phyloP scores from a whole-genome alignment of 2,113 vertebrate species.

The Callopanchax toddi region DNA sequence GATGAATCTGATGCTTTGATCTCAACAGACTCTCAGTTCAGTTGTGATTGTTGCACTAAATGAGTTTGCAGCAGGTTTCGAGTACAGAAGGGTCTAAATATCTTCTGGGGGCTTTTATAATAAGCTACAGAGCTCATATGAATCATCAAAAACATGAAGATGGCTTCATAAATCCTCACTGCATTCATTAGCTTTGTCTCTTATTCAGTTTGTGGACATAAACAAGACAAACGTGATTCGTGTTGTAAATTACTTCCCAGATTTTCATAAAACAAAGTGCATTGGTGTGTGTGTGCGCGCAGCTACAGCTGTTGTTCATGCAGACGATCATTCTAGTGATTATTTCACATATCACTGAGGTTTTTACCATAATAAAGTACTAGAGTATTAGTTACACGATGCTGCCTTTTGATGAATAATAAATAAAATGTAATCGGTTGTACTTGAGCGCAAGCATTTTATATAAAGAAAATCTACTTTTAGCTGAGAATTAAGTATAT shows the following conservation, averaged over 20 bases:
- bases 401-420: no score
- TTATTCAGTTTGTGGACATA: background rate
- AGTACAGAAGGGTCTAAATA: background rate
- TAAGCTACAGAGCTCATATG: background rate
- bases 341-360: no score
- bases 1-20: no score
- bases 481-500: no score
- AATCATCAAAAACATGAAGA: background rate
- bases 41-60: background rate
- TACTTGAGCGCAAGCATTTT: no score
- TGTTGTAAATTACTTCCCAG: background rate
- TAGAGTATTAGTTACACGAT: no score
- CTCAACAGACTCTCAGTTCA: no score
- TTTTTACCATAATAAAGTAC: no score
- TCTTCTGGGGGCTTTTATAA: background rate
- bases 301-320: background rate
- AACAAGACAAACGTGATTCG: background rate
- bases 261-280: background rate
- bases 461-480: no score
- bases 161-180: background rate
- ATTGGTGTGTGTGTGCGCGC: background rate
- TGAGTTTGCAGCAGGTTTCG: background rate
- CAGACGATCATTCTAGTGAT: no score
- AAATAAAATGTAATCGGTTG: no score
- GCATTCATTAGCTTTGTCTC: background rate